Base-by-base conservation (phyloP, 1,140 invertebrate genomes). In the Listronotus bonariensis region DNA sequence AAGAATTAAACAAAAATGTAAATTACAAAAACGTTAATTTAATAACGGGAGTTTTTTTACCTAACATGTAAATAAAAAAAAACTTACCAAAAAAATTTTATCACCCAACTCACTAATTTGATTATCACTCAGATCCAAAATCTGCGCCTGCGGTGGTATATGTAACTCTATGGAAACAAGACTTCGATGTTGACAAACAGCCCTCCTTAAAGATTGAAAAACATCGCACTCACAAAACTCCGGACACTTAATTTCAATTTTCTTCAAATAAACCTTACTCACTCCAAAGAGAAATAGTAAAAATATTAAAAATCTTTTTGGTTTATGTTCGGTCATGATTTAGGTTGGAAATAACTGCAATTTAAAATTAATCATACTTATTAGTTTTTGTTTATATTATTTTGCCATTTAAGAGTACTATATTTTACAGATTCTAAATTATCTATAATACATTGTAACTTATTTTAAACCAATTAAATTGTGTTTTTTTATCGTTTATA, bases 191-290 rank as follows among this genome's bases (percentile, higher is more conserved):
- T 73, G 78, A 70, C 83, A 84, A 32, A 68, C 72, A 0, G 82
- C 82, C 45, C 80, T 77, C 57, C 79, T 82, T 15, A 82, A 72
- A 12, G 78, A 79, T 70, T 81, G 72, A 14, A 78, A 73, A 62
- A 78, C 70, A 74, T 83, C 82, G 77, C 83, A 84, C 53, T 79
- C 76, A 69, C 83, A 84, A 74, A 82, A 76, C 54, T 78, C 79
- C 3, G 83, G 82, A 73, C 83, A 84, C 14, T 52, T 31, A 18
- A 69, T 59, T 61, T 60, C 38, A 7, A 64, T 61, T 34, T 60
- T 63, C 10, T 6, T 56, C 41, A 41, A 40, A 8, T 20, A 15
- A 6, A 14, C 12, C 20, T 54, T 20, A 14, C 34, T 15, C 15
- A 45, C 20, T 14, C 11, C 18, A n/a, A 54, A 38, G 2, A 14